These are phyloP conservation scores for Dynastes hyllus DNA, from an alignment of 2,888 invertebrate species.

Conservation along the genomic window DNA sequence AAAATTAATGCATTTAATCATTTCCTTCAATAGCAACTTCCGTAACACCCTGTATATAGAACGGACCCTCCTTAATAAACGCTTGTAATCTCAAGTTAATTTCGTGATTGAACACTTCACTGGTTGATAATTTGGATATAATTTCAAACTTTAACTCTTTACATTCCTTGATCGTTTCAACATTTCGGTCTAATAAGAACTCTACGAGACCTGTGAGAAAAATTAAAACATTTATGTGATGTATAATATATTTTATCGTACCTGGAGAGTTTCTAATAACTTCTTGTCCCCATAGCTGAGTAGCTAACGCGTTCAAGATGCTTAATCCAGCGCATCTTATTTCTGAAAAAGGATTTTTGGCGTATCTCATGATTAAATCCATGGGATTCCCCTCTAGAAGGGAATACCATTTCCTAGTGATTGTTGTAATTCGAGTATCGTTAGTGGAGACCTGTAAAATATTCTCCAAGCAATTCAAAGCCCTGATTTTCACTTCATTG, in stretches of 20 bases:
- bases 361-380: slow-evolving; percentile 73
- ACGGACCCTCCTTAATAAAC: slow-evolving; percentile 86
- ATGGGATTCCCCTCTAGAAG: slow-evolving; percentile 74
- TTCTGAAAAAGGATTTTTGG: slow-evolving; percentile 87
- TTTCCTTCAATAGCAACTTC: slow-evolving; percentile 85
- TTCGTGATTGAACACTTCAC: slow-evolving; percentile 76
- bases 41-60: slow-evolving; percentile 79
- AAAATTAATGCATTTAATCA: slow-evolving; percentile 34
- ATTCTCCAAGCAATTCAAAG: slow-evolving; percentile 78
- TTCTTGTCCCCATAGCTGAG: slow-evolving; percentile 87
- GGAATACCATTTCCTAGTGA: slow-evolving; percentile 79
- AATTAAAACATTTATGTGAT: not conserved
- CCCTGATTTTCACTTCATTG: slow-evolving; percentile 79
- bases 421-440: slow-evolving; percentile 70
- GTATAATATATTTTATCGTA: slow-evolving; percentile 58
- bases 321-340: slow-evolving; percentile 80
- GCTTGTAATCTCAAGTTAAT: slow-evolving; percentile 77
- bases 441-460: slow-evolving; percentile 72
- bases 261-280: slow-evolving; percentile 82
- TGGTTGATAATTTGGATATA: slow-evolving; percentile 76
- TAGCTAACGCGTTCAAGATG: slow-evolving; percentile 79
- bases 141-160: slow-evolving; percentile 85
- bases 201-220: slow-evolving; percentile 78
- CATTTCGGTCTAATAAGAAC: slow-evolving; percentile 83
- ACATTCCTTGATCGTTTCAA: slow-evolving; percentile 80